Conservation (phyloP, 2,888 invertebrate species). For the Epistrophella euchroma region DNA sequence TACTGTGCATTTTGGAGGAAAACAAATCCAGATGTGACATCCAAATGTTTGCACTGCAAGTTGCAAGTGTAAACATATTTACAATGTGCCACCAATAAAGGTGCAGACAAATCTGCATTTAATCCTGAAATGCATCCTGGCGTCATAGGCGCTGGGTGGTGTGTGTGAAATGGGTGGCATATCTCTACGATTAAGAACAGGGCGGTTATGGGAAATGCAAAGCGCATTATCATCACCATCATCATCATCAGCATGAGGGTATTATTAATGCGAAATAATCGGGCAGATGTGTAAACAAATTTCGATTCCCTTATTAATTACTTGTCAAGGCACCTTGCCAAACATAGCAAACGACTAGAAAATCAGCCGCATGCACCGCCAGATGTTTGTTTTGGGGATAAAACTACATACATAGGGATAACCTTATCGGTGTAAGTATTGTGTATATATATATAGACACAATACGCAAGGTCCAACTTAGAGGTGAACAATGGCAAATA, state of each 20-base stretch:
- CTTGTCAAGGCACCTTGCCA: slow-evolving; percentile 78
- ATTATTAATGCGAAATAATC: slow-evolving; percentile 79
- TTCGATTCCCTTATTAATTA: slow-evolving; percentile 79
- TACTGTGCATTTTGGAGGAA: slow-evolving; percentile 39
- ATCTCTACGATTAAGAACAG: neutral
- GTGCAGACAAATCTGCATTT: slow-evolving; percentile 25
- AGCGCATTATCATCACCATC: slow-evolving; percentile 61
- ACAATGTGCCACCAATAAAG: slow-evolving; percentile 58
- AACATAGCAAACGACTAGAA: slow-evolving; percentile 76
- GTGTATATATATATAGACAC: neutral
- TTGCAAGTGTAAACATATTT: slow-evolving; percentile 68
- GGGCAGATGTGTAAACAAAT: slow-evolving; percentile 79
- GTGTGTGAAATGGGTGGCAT: slow-evolving; percentile 25
- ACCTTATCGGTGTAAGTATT: no score
- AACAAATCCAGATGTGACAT: slow-evolving; percentile 63
- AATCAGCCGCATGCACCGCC: slow-evolving; percentile 75
- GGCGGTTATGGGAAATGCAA: slow-evolving; percentile 8
- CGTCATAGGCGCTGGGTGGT: neutral
- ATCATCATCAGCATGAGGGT: slow-evolving; percentile 74
- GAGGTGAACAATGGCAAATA: slow-evolving; percentile 64
- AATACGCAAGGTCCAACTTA: slow-evolving; percentile 37
- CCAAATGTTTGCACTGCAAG: slow-evolving; percentile 61
- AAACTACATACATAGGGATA: neutral
- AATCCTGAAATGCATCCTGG: slow-evolving; percentile 54
- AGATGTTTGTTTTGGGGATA: slow-evolving; percentile 72